Evolutionary conservation across 2,113 vertebrate genomes (phyloP).

Genomic region (Etheostoma cragini): DNA sequence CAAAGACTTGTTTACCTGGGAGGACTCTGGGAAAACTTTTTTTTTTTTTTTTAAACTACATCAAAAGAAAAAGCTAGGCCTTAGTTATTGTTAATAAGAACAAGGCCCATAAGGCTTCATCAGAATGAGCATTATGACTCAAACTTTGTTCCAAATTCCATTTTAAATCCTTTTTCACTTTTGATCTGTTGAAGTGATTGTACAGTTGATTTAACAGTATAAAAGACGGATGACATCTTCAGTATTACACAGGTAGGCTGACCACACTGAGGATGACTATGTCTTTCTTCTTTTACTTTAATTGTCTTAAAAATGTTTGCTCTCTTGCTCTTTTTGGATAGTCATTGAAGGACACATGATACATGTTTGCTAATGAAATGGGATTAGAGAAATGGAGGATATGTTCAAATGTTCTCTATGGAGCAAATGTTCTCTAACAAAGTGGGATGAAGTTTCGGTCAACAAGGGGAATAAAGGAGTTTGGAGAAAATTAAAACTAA

Average conservation of each 20-base stretch:
- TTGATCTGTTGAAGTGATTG: slow-evolving; percentile 9
- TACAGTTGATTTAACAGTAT: not conserved
- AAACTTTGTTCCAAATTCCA: slow-evolving; percentile 38
- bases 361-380: slow-evolving; percentile 57
- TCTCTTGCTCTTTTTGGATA: not conserved
- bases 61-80: not conserved
- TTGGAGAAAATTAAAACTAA: slow-evolving; percentile 77
- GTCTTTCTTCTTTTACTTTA: not conserved
- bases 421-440: slow-evolving; percentile 52
- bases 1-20: not conserved
- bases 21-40: slow-evolving; percentile 26
- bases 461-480: slow-evolving; percentile 70
- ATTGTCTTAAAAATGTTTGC: slow-evolving; percentile 27
- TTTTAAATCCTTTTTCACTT: slow-evolving; percentile 26
- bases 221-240: slow-evolving; percentile 21
- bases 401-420: slow-evolving; percentile 19
- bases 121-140: slow-evolving; percentile 7
- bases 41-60: not conserved
- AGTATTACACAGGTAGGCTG: not conserved
- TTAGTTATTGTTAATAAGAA: not conserved
- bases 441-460: slow-evolving; percentile 66
- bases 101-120: slow-evolving; percentile 3
- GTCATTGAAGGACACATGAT: slow-evolving; percentile 15
- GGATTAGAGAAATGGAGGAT: slow-evolving; percentile 59
- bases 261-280: not conserved